Conservation (phyloP, 2,888 invertebrate species). For the Iselma pallidipennis region DNA sequence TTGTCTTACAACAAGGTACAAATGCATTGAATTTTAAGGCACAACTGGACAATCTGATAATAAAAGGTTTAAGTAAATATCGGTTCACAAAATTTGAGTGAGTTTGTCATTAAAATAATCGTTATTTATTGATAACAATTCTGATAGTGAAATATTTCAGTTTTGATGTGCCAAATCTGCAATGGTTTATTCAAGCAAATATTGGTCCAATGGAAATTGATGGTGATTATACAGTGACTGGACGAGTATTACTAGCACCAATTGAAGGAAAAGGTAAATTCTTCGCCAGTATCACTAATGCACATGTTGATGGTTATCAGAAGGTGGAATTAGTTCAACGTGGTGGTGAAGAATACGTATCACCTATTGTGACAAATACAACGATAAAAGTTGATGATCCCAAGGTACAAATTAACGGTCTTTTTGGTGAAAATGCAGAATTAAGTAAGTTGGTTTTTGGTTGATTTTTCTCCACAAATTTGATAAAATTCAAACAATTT, state of each 20-base stretch:
- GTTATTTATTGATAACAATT: no score
- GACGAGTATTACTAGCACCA: conserved; percentile 47
- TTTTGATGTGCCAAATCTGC: conserved; percentile 32
- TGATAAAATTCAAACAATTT: no score
- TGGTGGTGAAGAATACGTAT: conserved; percentile 1
- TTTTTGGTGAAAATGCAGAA: conserved; percentile 38
- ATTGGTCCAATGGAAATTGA: background rate
- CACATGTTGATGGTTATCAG: background rate
- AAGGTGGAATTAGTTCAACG: background rate
- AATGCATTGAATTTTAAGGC: conserved; percentile 54
- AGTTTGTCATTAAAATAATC: background rate
- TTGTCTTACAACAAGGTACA: conserved; percentile 52
- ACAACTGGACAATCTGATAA: conserved; percentile 56
- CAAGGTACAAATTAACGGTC: conserved; percentile 31
- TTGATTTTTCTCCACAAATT: no score
- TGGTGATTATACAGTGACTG: conserved; percentile 54
- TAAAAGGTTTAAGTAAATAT: conserved; percentile 58
- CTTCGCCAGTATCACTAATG: background rate
- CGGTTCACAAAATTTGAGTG: conserved; percentile 40
- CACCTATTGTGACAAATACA: conserved; percentile 2
- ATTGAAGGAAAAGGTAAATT: conserved; percentile 1
- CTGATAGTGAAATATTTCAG: background rate
- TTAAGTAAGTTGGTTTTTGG: conserved; percentile 24
- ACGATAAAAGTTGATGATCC: conserved; percentile 21
- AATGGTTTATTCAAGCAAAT: background rate